Base-by-base conservation (phyloP, 1,140 invertebrate species). In the Platyura marginata region DNA sequence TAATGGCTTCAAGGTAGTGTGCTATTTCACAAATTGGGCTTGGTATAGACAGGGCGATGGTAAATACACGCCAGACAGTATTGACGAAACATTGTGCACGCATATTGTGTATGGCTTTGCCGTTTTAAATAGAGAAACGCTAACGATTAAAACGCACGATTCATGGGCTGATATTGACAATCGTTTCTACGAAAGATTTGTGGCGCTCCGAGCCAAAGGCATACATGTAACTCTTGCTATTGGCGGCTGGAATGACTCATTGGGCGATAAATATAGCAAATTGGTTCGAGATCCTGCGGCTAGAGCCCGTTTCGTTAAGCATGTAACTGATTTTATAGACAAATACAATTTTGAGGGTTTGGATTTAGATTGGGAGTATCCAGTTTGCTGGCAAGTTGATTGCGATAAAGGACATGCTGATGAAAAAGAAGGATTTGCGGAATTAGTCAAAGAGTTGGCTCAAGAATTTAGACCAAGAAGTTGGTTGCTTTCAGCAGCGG, bases 321-420 rank as follows among this genome's bases (percentile, higher is more conserved):
- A 85, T 48, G 72, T 71, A 0, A 48, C 87, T 2, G 61, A 74
- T 45, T 85, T 87, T 50, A 59, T 88, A 20, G 67, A 79, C 37
- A 77, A 82, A 53, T 74, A 84, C 49, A 72, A 73, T 20, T 90
- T 90, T 50, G 82, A 89, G 56, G 85, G 86, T 3, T 61, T 92
- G 2, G 87, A 92, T 60, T 62, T 91, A 15, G 87, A 90, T 55
- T 92, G 86, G 87, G 87, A 91, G 49, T 80, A 78, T 61, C 77
- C 77, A 2, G 71, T 72, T 36, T 76, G 74, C 48, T 76, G 75
- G 68, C 70, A 84, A 67, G 81, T 82, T 0, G 77, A 88, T 48
- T 88, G 84, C 48, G 71, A 71, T 11, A 81, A 78, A 54, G 83
- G 83, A 0, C 75, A 79, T 0, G 65, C 67, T 6, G 74, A 74